Base-by-base conservation (phyloP, 2,888 invertebrate species). In the Mylabris sibirica region DNA sequence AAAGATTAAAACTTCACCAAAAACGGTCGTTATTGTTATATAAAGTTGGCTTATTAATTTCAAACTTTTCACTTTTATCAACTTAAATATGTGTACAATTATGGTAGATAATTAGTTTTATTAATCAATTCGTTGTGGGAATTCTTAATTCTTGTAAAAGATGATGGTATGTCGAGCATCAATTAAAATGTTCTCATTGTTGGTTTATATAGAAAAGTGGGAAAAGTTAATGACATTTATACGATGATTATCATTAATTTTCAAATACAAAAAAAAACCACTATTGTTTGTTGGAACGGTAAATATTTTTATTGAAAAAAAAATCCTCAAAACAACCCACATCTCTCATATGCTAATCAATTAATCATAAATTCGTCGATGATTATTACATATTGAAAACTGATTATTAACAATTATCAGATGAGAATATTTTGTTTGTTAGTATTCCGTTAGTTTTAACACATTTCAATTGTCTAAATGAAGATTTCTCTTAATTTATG, bases 201-300 rank as follows among this genome's bases (percentile, higher is more conserved):
- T 1, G 6, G n/a, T n/a, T 8, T 20, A 20, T 20, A 11, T 20
- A 49, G 9, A 20, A 3, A 22, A 22, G 49, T 49, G 20, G 49
- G 20, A 49, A 49, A 49, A 49, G 49, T 49, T 49, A 49, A 49
- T 20, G 49, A 49, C 49, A 49, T 49, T n/a, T 20, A 22, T 49
- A 49, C 20, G 20, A 49, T 49, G 20, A 20, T 44, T n/a, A 38
- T 14, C 38, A 38, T 38, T 38, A 38, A 38, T 38, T 17, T 44
- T 17, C 38, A 14, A 17, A 12, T 17, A n/a, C 1, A 17, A 2
- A 44, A 44, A 38, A 38, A 35, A 11, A 11, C 11, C 9, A 17
- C 17, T 9, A 20, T 49, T 49, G 49, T 49, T 1, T 49, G 11
- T 8, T 49, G 20, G 11, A 49, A 49, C 49, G 49, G 49, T 49